Percentiles rank a stretch among this genome's conserved stretches.
phyloP scores from a whole-genome alignment of 2,113 vertebrate genomes.

The Ovis aries region DNA sequence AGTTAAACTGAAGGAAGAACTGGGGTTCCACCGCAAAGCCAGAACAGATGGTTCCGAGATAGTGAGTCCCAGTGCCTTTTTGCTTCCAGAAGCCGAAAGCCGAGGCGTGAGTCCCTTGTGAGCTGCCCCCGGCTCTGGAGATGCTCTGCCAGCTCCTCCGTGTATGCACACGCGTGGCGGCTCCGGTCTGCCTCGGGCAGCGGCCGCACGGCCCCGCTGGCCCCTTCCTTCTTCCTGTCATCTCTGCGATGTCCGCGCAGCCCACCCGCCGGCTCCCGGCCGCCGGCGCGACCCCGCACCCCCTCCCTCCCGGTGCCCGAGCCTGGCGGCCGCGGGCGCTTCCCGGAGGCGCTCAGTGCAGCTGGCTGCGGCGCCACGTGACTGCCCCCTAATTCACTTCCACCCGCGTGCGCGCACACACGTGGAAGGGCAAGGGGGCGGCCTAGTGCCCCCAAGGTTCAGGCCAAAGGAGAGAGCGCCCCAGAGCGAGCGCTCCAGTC shows the following conservation, averaged over 20 bases:
- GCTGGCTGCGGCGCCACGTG: conserved; percentile 20
- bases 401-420: conserved; percentile 38
- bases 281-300: not conserved
- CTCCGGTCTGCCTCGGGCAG: not conserved
- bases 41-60: not conserved
- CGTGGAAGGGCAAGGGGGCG: conserved; percentile 39
- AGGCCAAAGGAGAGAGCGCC: conserved; percentile 15
- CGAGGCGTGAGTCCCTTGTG: conserved; percentile 1
- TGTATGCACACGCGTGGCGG: not conserved
- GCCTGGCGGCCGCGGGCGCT: not conserved
- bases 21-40: not conserved
- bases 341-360: not conserved
- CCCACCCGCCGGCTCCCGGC: not conserved
- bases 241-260: not conserved
- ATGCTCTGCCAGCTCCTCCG: not conserved
- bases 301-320: not conserved
- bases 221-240: not conserved
- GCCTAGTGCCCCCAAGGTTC: conserved; percentile 49
- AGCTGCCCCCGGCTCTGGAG: not conserved
- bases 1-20: not conserved
- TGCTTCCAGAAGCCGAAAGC: not conserved
- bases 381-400: conserved; percentile 26
- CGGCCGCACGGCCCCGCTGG: not conserved
- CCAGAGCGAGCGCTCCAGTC: conserved; percentile 6
- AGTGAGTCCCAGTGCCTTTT: not conserved